These are phyloP conservation scores for Oryzias dopingdopingensis DNA, from an alignment of 2,797 vertebrate species.

Conservation along the genomic window DNA sequence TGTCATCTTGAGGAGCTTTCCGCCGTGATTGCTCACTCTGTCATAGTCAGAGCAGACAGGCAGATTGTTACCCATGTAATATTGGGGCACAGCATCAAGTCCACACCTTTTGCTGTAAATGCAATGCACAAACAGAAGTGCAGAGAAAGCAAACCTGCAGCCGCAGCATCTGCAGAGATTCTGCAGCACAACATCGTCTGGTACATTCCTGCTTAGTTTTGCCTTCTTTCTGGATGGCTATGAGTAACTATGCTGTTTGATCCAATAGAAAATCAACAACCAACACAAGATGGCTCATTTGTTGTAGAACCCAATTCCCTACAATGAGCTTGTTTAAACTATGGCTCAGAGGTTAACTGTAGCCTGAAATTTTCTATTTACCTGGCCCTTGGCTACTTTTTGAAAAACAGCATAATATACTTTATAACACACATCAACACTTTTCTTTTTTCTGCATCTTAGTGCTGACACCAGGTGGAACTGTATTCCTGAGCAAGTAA, in stretches of 20 bases:
- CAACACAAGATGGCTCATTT: not conserved
- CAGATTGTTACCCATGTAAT: slow-evolving; percentile 33
- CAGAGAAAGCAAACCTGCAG: no score
- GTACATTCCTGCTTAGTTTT: slow-evolving; percentile 1
- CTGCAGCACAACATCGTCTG: not conserved
- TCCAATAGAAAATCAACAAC: not conserved
- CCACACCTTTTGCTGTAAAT: slow-evolving; percentile 20
- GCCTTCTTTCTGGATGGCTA: not conserved
- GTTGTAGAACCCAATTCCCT: not conserved
- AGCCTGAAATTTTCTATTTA: no score
- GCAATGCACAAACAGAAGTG: slow-evolving; percentile 5
- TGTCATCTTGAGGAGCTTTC: slow-evolving; percentile 66
- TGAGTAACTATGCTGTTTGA: not conserved
- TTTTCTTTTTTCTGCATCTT: no score
- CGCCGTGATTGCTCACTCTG: slow-evolving; percentile 64
- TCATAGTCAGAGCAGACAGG: slow-evolving; percentile 34
- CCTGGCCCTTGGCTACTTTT: no score
- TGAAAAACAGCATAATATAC: no score
- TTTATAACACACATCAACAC: no score
- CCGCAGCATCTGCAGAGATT: not conserved
- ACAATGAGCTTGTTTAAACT: no score
- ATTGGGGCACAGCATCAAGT: slow-evolving; percentile 27
- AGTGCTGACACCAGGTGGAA: no score
- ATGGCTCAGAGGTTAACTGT: no score
- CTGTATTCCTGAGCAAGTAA: no score